These are phyloP conservation scores for Poeciliopsis occidentalis DNA, from an alignment of 2,113 vertebrate genomes.

Conservation along the genomic window DNA sequence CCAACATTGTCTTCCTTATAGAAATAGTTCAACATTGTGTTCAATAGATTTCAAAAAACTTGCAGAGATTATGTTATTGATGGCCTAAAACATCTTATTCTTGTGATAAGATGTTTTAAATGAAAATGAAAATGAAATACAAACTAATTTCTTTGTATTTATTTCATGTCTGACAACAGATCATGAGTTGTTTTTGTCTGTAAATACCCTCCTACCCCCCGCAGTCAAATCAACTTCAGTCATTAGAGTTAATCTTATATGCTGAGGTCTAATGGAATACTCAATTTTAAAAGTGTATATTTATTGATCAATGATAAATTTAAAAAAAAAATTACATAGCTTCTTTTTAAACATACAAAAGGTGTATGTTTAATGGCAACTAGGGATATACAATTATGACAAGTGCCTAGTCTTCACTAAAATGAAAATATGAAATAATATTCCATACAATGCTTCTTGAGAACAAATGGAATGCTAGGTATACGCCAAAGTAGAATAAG, in stretches of 20 bases:
- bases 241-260: neutral
- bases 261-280: neutral
- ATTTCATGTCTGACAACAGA: neutral
- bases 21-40: conserved; percentile 8
- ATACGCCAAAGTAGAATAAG: too few relatives aligned
- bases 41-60: neutral
- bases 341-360: neutral
- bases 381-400: too few relatives aligned
- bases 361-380: too few relatives aligned
- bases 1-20: neutral
- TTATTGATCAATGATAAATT: neutral
- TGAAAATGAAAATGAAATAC: neutral
- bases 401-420: too few relatives aligned
- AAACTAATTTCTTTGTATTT: neutral
- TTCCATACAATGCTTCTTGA: too few relatives aligned
- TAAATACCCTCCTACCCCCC: neutral
- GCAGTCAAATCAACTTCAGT: neutral
- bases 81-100: neutral
- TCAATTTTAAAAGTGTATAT: neutral
- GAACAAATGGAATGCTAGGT: too few relatives aligned
- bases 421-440: too few relatives aligned
- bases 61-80: neutral
- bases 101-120: neutral
- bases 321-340: too few relatives aligned
- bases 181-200: neutral